Evolutionary conservation across 2,888 invertebrate genomes (phyloP), one percentile per base, ranked within the genome.

Genomic region (Oeneis ivallda): DNA sequence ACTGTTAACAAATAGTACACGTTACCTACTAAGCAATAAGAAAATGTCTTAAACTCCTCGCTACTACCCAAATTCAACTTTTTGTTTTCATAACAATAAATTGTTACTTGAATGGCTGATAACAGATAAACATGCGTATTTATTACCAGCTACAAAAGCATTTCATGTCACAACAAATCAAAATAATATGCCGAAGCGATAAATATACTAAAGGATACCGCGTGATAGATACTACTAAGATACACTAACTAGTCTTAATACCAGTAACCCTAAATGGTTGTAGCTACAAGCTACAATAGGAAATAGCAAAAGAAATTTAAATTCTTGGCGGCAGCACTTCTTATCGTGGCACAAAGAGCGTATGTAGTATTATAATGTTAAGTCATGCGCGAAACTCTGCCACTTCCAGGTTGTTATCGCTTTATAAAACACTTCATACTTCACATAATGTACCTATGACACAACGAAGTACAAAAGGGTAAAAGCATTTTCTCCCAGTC

Each of bases 261-360:
- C 19, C 50, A 37, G 37, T 37, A 7, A 50, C 61, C 61, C 59
- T 62, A 62, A 62, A 66, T 47, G 45, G 39, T 65, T 58, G 62
- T 53, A 62, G 64, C 62, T 69, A 66, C 66, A 61, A 34, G 60
- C 60, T 62, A 52, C 61, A 64, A 62, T 58, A 54, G 50, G 57
- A 62, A 52, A 69, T 67, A 71, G 70, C 68, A 69, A 69, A 66
- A 67, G 65, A 70, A 68, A 64, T 66, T 67, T 47, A 13, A 54
- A 47, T 59, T 65, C 52, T 54, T 59, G 39, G 53, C 59, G 61
- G 54, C 67, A 62, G 43, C 56, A 69, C 67, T 67, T 60, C 62
- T 66, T 68, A 67, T 69, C 70, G 73, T 76, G 73, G 75, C 76
- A 75, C 77, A 74, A 72, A 70, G 71, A 72, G 72, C 53, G 53